Conservation (phyloP, 2,888 invertebrate genomes). For the Philereme vetulata region DNA sequence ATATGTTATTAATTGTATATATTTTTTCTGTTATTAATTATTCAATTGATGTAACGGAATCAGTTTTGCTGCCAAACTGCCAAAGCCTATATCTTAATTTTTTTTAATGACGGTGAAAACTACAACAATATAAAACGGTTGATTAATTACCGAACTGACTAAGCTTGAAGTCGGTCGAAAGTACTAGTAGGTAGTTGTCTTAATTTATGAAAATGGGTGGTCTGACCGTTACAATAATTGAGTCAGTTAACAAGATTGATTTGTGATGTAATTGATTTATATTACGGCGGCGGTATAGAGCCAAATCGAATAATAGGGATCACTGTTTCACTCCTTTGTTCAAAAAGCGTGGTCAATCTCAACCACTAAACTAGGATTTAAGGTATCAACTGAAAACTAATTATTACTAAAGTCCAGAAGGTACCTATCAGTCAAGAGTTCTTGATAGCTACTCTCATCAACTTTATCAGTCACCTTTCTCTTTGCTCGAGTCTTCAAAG, state of each 20-base stretch:
- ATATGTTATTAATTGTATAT: too few relatives aligned
- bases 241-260: conserved; percentile 40
- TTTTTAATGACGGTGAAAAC: background rate
- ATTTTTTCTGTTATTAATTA: too few relatives aligned
- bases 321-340: background rate
- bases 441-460: conserved; percentile 25
- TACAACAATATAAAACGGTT: conserved; percentile 29
- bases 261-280: conserved; percentile 32
- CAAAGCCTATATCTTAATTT: too few relatives aligned
- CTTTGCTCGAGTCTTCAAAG: conserved; percentile 37
- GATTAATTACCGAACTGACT: conserved; percentile 36
- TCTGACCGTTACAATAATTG: conserved; percentile 44
- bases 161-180: conserved; percentile 29
- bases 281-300: conserved; percentile 22
- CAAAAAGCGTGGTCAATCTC: too few relatives aligned
- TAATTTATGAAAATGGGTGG: conserved; percentile 53
- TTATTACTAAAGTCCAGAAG: background rate
- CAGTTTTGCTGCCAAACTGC: too few relatives aligned
- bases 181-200: conserved; percentile 42
- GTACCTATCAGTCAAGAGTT: background rate
- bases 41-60: too few relatives aligned
- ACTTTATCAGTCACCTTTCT: conserved; percentile 29
- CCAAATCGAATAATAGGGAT: conserved; percentile 7
- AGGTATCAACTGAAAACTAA: background rate
- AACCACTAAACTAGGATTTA: too few relatives aligned